Evolutionary conservation across 2,797 vertebrate genomes (phyloP), one percentile per base, ranked within the genome.

Genomic region (Buphagus erythrorhynchus): DNA sequence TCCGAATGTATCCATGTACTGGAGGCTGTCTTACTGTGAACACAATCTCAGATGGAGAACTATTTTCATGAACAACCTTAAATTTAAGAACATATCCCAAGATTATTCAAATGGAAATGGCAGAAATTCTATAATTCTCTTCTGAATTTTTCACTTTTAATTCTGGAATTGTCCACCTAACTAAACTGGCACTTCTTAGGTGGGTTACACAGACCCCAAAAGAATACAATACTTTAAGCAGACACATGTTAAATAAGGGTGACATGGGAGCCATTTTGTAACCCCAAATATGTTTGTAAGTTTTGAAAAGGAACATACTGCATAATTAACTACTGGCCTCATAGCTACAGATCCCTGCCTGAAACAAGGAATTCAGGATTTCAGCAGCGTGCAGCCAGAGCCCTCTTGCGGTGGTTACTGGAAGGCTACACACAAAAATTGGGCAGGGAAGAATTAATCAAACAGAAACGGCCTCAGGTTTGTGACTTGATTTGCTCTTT

Each of bases 31-130:
- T 98, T 88, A 99, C 94, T 21, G 95, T 97, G 96, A 99, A 99
- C 35, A 97, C 79, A 69, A 99, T 98, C 97, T 99, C 99, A 52
- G 97, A 98, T 65, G 99, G 98, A 96, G 98, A 94, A 97, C 97
- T 98, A 94, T 98, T 98, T 92, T 99, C 98, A 43, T 99, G 98
- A 86, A 97, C 97, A 91, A 99, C 98, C 99, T 99, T 96, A 88
- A 97, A 96, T 94, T 91, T 40, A 88, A 40, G 94, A 36, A 88
- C 21, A 89, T 11, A 87, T 6, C 52, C n/a, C 46, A 90, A 91
- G 86, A 83, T 78, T 45, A 86, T 40, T 95, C 76, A 69, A 72
- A 67, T 10, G 38, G 13, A n/a, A 26, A 29, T 13, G 18, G 12
- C 13, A 43, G 6, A 92, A 77, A 26, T 29, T 66, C 38, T 55